phyloP scores from a whole-genome alignment of 2,888 invertebrate species.

The Cerastoderma edule region DNA sequence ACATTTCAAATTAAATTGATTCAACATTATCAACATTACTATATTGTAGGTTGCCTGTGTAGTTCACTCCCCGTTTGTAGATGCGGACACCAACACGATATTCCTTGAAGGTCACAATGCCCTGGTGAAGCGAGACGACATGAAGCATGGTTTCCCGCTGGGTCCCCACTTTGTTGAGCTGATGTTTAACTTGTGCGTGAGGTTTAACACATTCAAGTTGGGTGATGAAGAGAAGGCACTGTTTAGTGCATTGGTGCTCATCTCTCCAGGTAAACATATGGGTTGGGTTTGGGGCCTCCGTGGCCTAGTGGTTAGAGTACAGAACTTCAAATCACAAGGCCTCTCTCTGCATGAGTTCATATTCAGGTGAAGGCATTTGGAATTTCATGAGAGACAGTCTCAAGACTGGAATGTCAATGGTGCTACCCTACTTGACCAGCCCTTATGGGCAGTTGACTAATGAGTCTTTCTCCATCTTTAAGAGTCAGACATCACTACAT shows the following conservation, averaged over 20 bases:
- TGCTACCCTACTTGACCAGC: no score
- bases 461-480: no score
- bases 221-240: conserved; percentile 81
- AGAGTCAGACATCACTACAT: no score
- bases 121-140: conserved; percentile 78
- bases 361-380: no score
- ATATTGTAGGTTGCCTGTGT: conserved; percentile 81
- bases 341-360: no score
- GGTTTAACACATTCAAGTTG: conserved; percentile 82
- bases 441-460: no score
- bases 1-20: no score
- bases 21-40: no score
- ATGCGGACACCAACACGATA: conserved; percentile 79
- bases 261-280: conserved; percentile 78
- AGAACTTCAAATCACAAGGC: no score
- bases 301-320: no score
- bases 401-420: no score
- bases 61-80: conserved; percentile 82
- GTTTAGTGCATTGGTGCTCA: conserved; percentile 82
- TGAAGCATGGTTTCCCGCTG: conserved; percentile 81
- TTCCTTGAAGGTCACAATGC: conserved; percentile 77
- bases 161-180: conserved; percentile 83
- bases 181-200: conserved; percentile 81
- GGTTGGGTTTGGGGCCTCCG: neutral
- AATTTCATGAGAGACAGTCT: no score